These are phyloP conservation scores for Saccostrea echinata DNA, from an alignment of 1,140 invertebrate species.

Conservation along the genomic window DNA sequence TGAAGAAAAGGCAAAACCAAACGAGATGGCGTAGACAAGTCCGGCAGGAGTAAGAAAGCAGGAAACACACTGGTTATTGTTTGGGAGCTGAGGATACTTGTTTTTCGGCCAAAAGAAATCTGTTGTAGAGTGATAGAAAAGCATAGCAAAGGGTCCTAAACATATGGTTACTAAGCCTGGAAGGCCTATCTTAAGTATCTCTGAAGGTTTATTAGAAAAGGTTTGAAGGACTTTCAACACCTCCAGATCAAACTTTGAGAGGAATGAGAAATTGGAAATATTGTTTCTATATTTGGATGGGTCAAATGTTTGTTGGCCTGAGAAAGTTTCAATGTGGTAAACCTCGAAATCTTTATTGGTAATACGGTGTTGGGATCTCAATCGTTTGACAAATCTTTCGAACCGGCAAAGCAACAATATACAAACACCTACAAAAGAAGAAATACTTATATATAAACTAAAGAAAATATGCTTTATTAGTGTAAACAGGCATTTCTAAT, in stretches of 20 bases:
- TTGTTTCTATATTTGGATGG: not conserved
- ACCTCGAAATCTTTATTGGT: constrained; percentile 12
- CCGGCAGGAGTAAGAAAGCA: constrained; percentile 57
- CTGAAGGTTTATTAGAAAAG: constrained; percentile 41
- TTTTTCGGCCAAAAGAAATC: constrained; percentile 57
- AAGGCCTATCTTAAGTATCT: constrained; percentile 48
- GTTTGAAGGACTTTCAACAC: constrained; percentile 41
- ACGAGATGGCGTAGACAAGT: constrained; percentile 55
- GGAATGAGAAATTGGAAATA: not conserved
- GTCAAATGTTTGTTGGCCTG: not conserved
- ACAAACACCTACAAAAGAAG: not conserved
- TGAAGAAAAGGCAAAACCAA: constrained; percentile 56
- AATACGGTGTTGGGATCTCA: not conserved
- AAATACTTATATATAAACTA: not conserved
- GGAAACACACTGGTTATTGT: constrained; percentile 56
- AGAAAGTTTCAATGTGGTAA: constrained; percentile 14
- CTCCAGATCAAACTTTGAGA: constrained; percentile 47
- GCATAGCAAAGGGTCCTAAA: constrained; percentile 47
- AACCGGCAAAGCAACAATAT: not conserved
- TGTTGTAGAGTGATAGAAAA: constrained; percentile 44
- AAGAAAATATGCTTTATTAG: not conserved
- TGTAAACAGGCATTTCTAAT: too few relatives aligned
- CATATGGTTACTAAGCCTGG: constrained; percentile 50
- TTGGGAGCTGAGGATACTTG: constrained; percentile 49
- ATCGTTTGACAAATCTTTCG: not conserved